phyloP scores from a whole-genome alignment of 2,797 vertebrate species.

The Heterohyrax brucei region DNA sequence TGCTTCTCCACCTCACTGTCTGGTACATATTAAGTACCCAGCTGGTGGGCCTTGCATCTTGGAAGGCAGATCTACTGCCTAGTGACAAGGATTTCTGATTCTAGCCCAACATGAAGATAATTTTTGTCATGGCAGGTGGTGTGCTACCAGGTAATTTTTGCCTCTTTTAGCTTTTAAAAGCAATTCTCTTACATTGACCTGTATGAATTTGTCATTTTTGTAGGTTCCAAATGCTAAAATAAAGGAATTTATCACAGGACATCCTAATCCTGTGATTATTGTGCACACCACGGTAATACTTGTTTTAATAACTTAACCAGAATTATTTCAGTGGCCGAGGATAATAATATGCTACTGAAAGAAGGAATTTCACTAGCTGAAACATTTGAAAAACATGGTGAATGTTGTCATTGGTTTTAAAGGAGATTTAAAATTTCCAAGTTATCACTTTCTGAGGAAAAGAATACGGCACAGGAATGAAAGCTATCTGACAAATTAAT shows the following conservation, averaged over 20 bases:
- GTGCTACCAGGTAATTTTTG: background rate
- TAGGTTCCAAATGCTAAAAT: slow-evolving; percentile 48
- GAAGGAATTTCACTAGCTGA: slow-evolving; percentile 46
- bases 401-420: slow-evolving; percentile 47
- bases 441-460: slow-evolving; percentile 40
- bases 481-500: slow-evolving; percentile 43
- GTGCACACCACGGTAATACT: background rate
- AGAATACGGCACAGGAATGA: slow-evolving; percentile 29
- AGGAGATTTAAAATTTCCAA: slow-evolving; percentile 54
- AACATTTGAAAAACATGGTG: background rate
- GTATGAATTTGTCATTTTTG: slow-evolving; percentile 22
- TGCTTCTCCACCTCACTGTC: too few relatives aligned
- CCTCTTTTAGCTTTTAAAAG: slow-evolving; percentile 42
- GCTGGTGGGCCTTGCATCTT: background rate
- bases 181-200: background rate
- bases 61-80: background rate
- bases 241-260: slow-evolving; percentile 1
- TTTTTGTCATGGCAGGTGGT: background rate
- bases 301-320: slow-evolving; percentile 36
- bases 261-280: background rate
- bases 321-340: background rate
- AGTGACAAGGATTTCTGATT: background rate
- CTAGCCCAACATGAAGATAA: background rate
- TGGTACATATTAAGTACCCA: background rate
- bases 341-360: slow-evolving; percentile 24